Percentiles rank a stretch among this genome's conserved stretches.
phyloP scores from a whole-genome alignment of 2,888 invertebrate species.

The Uloborus plumipes region DNA sequence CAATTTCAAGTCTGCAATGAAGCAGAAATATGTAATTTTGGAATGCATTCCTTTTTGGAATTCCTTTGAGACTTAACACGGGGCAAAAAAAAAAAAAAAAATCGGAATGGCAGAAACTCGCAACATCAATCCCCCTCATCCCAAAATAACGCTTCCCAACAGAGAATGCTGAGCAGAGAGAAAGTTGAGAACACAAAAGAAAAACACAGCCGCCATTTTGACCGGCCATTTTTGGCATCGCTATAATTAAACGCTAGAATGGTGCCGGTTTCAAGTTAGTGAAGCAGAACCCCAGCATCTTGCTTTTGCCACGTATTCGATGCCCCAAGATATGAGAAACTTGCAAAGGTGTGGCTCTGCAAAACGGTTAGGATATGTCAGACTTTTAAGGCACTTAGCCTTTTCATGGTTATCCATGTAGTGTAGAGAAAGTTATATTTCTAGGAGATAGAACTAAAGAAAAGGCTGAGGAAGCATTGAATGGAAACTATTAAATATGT shows the following conservation, averaged over 20 bases:
- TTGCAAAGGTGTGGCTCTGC: too few relatives aligned
- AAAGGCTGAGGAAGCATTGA: too few relatives aligned
- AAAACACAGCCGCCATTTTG: constrained; percentile 51
- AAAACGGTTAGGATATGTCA: too few relatives aligned
- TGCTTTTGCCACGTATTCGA: too few relatives aligned
- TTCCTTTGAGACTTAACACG: not conserved
- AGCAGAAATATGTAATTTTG: not conserved
- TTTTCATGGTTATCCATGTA: too few relatives aligned
- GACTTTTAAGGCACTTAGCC: too few relatives aligned
- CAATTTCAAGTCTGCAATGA: not conserved
- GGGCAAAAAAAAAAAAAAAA: constrained; percentile 12
- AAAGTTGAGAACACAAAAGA: constrained; percentile 58
- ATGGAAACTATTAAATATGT: too few relatives aligned
- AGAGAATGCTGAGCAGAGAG: constrained; percentile 43
- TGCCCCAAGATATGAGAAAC: too few relatives aligned
- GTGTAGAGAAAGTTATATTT: too few relatives aligned
- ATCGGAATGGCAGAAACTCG: constrained; percentile 10
- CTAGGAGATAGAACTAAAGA: too few relatives aligned
- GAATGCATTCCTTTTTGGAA: too few relatives aligned
- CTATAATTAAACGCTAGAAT: constrained; percentile 33
- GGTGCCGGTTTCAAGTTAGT: constrained; percentile 45
- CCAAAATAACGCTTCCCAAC: constrained; percentile 32
- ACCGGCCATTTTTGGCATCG: constrained; percentile 52
- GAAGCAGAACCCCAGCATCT: not conserved
- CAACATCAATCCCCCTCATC: constrained; percentile 14